Conservation (phyloP, 2,797 vertebrate genomes). For the Tiaroga cobitis region DNA sequence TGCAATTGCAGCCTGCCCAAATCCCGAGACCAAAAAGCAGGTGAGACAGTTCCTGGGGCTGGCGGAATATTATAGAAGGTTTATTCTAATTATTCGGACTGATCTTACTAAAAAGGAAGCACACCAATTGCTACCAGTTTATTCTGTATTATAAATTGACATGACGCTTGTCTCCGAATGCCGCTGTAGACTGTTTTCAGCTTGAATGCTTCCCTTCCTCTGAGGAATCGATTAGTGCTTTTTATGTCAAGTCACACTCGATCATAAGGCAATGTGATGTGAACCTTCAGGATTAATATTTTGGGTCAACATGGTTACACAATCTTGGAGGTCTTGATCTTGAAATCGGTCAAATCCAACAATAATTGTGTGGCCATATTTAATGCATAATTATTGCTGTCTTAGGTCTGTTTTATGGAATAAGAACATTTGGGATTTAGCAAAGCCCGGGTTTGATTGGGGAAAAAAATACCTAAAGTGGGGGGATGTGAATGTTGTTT, state of each 20-base stretch:
- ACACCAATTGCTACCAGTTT: too few relatives aligned
- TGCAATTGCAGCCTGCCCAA: too few relatives aligned
- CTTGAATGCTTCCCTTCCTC: not conserved
- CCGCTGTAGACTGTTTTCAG: not conserved
- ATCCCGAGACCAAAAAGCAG: too few relatives aligned
- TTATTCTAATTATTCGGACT: too few relatives aligned
- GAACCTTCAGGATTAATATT: not conserved
- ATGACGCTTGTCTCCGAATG: not conserved
- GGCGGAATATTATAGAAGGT: too few relatives aligned
- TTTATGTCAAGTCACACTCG: not conserved
- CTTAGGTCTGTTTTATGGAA: not conserved
- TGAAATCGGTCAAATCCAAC: not conserved
- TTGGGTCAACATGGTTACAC: not conserved
- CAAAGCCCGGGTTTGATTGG: not conserved
- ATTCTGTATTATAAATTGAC: not conserved
- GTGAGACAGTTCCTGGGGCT: too few relatives aligned
- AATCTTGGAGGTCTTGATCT: not conserved
- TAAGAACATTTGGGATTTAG: not conserved
- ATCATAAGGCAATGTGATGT: constrained; percentile 2
- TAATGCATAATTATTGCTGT: not conserved
- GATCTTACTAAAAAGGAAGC: too few relatives aligned
- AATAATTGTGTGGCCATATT: not conserved
- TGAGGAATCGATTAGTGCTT: constrained; percentile 5
- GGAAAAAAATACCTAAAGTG: not conserved
- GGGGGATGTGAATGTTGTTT: too few relatives aligned